These are phyloP conservation scores for Scaptomyza tumidula DNA, from an alignment of 2,888 invertebrate genomes.

Conservation along the genomic window DNA sequence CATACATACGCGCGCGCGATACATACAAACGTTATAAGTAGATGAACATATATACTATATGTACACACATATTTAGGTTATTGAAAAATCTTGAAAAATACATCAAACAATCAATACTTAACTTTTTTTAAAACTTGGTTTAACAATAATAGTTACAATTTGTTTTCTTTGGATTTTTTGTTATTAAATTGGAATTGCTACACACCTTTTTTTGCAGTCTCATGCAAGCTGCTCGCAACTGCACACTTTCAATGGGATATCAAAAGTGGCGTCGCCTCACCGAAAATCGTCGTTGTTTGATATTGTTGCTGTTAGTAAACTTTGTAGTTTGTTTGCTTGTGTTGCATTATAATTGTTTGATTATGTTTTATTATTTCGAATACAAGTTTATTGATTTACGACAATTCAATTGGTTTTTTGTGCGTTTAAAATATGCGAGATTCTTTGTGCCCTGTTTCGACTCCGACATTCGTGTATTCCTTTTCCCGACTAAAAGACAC, in stretches of 20 bases:
- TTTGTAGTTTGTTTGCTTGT: conserved; percentile 26
- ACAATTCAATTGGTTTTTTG: conserved; percentile 34
- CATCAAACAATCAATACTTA: conserved; percentile 39
- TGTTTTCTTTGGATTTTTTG: conserved; percentile 20
- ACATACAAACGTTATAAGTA: conserved; percentile 47
- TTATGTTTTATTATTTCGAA: conserved; percentile 31
- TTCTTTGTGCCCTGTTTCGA: conserved; percentile 51
- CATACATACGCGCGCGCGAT: conserved; percentile 38
- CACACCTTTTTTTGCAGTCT: conserved; percentile 77
- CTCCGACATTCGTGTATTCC: conserved; percentile 75
- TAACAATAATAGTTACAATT: background rate
- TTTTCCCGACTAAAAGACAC: conserved; percentile 79
- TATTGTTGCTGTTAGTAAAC: conserved; percentile 25
- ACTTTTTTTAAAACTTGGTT: conserved; percentile 3
- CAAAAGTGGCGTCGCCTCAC: conserved; percentile 40
- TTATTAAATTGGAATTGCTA: conserved; percentile 33
- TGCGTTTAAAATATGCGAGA: conserved; percentile 51
- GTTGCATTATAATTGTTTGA: background rate
- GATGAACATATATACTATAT: conserved; percentile 1
- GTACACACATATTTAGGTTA: conserved; percentile 10
- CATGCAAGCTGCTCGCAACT: conserved; percentile 71
- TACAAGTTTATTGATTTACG: conserved; percentile 51
- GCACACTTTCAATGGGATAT: conserved; percentile 46
- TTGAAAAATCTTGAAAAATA: conserved; percentile 35
- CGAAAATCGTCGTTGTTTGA: conserved; percentile 37